Conservation (phyloP, 2,797 vertebrate genomes). For the Hybognathus amarus region DNA sequence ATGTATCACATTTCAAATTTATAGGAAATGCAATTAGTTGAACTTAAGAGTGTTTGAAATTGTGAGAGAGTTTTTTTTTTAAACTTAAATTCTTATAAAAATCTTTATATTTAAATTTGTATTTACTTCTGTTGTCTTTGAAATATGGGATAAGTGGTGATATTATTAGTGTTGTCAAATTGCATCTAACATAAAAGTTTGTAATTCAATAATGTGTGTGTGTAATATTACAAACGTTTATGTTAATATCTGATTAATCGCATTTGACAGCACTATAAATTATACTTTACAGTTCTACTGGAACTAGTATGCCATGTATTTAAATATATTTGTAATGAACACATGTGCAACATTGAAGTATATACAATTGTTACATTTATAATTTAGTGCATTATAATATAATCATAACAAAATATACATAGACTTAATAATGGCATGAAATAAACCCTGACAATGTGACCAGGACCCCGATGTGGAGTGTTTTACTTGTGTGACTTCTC, state of each 20-base stretch:
- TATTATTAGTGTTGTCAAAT: background rate
- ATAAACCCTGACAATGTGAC: background rate
- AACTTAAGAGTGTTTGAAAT: background rate
- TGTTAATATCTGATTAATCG: no score
- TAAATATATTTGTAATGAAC: background rate
- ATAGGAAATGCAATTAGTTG: background rate
- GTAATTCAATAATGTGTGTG: no score
- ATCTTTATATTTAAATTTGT: background rate
- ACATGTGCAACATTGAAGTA: background rate
- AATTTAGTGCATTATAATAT: background rate
- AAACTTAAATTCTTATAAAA: background rate
- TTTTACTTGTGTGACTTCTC: background rate
- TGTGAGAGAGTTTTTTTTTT: background rate
- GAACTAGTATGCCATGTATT: no score
- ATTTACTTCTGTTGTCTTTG: background rate
- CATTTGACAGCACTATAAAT: no score
- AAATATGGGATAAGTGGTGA: no score
- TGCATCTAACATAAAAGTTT: no score
- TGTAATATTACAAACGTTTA: no score
- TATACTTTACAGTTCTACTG: no score
- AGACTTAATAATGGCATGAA: background rate
- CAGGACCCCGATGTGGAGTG: background rate
- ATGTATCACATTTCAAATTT: background rate
- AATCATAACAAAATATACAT: no score
- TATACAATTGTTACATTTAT: no score